Conservation (phyloP, 2,113 vertebrate genomes). For the Cinclus mexicanus region DNA sequence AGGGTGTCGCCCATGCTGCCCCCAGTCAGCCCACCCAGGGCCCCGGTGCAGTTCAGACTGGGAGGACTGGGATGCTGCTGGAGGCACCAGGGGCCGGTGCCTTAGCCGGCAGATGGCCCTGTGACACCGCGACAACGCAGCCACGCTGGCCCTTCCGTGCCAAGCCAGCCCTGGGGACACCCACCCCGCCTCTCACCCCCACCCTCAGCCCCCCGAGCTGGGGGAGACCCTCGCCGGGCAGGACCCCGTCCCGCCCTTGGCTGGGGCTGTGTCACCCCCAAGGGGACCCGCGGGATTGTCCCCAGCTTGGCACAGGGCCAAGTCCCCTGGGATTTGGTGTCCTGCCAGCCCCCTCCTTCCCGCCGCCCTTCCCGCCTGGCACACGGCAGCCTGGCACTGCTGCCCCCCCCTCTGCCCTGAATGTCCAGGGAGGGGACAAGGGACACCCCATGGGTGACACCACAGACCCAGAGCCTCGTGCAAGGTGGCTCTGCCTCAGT, state of each 20-base stretch:
- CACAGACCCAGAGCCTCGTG: not conserved
- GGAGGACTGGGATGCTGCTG: not conserved
- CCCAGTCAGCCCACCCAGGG: not conserved
- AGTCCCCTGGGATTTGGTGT: too few species aligned
- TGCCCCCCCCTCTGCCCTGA: not conserved
- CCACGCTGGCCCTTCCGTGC: not conserved
- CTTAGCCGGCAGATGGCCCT: conserved; percentile 53
- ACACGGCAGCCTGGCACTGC: not conserved
- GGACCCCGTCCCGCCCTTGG: not conserved
- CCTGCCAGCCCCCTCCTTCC: too few species aligned
- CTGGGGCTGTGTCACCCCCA: not conserved
- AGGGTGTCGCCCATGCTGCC: not conserved
- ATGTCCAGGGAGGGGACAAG: rapidly evolving
- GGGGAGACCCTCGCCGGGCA: not conserved
- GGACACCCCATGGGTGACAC: not conserved
- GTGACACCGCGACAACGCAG: not conserved
- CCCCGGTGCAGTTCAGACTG: not conserved
- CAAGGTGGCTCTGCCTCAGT: not conserved
- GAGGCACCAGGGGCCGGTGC: not conserved
- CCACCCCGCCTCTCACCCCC: rapidly evolving
- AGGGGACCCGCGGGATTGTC: not conserved
- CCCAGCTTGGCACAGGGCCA: not conserved
- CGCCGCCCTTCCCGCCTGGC: too few species aligned
- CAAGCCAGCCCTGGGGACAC: not conserved
- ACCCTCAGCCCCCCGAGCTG: not conserved